Evolutionary conservation across 2,797 vertebrate genomes (phyloP).

Genomic region (Parauchenoglanis punctatus): DNA sequence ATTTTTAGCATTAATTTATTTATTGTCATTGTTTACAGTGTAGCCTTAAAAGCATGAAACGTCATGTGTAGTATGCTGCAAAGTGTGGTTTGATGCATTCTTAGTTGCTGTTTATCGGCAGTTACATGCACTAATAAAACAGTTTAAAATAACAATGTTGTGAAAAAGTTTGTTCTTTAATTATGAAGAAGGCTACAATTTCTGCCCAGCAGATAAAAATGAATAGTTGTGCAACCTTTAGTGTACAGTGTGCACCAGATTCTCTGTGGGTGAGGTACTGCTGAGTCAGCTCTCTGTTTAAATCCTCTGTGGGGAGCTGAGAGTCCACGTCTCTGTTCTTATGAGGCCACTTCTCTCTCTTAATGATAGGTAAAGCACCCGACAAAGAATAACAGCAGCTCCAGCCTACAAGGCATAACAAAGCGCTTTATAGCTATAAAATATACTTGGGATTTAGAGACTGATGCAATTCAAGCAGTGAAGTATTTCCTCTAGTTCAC

Average conservation of each 20-base stretch:
- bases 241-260: neutral
- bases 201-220: neutral
- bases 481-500: neutral
- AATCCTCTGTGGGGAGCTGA: neutral
- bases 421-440: neutral
- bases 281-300: constrained; percentile 14
- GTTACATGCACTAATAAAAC: neutral
- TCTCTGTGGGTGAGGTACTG: neutral
- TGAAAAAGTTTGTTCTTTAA: neutral
- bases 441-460: neutral
- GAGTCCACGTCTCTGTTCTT: neutral
- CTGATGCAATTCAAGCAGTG: neutral
- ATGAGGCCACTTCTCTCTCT: neutral
- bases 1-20: neutral
- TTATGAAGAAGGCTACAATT: neutral
- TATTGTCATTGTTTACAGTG: neutral
- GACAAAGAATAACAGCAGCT: constrained; percentile 3
- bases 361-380: constrained; percentile 5
- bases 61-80: neutral
- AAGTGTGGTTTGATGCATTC: neutral
- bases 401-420: neutral
- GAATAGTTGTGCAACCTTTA: neutral
- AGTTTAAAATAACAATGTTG: neutral
- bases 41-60: neutral
- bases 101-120: neutral